phyloP scores from a whole-genome alignment of 2,888 invertebrate species.

The Dusona sp. region DNA sequence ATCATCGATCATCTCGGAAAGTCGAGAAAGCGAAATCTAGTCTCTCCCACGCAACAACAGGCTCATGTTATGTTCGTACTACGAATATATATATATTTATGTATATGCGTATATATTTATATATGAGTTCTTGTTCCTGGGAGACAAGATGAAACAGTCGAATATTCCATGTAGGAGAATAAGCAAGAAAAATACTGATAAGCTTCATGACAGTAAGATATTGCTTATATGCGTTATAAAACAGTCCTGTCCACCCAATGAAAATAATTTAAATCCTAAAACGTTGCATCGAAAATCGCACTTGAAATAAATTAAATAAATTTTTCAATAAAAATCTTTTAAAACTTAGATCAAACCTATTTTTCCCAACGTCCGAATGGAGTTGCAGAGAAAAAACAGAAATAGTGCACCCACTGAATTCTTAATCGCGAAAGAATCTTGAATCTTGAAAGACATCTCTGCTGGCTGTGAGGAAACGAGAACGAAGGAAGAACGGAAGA shows the following conservation, averaged over 20 bases:
- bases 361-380: neutral
- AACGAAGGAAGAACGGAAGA: neutral
- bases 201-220: slow-evolving; percentile 37
- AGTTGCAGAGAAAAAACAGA: neutral
- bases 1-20: slow-evolving; percentile 66
- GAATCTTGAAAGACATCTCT: neutral
- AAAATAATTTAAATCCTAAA: neutral
- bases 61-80: slow-evolving; percentile 43
- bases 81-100: neutral
- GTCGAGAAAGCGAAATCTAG: slow-evolving; percentile 66
- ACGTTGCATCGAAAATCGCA: neutral
- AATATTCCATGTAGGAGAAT: slow-evolving; percentile 16
- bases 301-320: neutral
- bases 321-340: neutral
- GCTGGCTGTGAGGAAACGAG: slow-evolving; percentile 14
- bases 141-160: slow-evolving; percentile 21
- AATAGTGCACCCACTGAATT: neutral
- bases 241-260: neutral
- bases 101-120: too few species aligned
- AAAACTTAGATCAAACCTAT: neutral
- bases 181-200: slow-evolving; percentile 15
- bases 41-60: slow-evolving; percentile 63
- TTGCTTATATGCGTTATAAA: neutral
- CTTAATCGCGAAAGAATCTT: slow-evolving; percentile 11
- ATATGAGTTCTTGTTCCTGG: slow-evolving; percentile 1